Base-by-base conservation (phyloP, 2,113 vertebrate genomes). In the Solea senegalensis region DNA sequence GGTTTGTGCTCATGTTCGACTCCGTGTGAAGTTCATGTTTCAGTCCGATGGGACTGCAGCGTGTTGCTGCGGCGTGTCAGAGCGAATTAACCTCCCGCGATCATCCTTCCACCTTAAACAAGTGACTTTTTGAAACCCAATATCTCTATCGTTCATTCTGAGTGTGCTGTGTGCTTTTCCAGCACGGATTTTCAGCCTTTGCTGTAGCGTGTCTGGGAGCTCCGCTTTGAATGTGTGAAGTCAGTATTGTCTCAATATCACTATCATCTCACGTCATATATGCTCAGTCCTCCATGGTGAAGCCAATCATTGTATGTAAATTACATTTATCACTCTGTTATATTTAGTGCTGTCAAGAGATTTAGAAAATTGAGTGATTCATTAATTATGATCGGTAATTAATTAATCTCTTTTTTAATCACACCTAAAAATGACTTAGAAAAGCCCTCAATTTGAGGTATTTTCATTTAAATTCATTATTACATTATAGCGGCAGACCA, bases 191-290 rank as follows among this genome's bases (percentile, higher is more conserved):
- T 69, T 55, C 50, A 34, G 26, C 53, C 28, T 63, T 72, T 34
- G 13, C 14, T 66, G 56, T 70, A 65, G 34, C 55, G 9, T 57
- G 54, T 57, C 44, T 72, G 56, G 45, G 65, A 63, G 14, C 65
- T 80, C 34, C 41, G 49, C 81, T 76, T 72, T 56, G 71, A 76
- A 57, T 55, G 34, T 34, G 45, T 73, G 65, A 80, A 71, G 72
- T 65, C 45, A 61, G 34, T 43, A 65, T 56, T 7, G 1, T 40
- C 61, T 65, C 75, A 79, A 39, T 58, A 55, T 80, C 61, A 58
- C 40, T 44, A 46, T 34, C 54, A 69, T 63, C n/a, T 69, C 8
- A 21, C 28, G 63, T 71, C 41, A 1, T 64, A 59, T 45, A 52
- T 60, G 15, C 64, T 57, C 45, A 50, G 8, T 48, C 27, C 48